A percentile compares a stretch with the other conserved stretches of the same genome.
Conservation (phyloP, 2,113 vertebrate species). For the Urocynchramus pylzowi region DNA sequence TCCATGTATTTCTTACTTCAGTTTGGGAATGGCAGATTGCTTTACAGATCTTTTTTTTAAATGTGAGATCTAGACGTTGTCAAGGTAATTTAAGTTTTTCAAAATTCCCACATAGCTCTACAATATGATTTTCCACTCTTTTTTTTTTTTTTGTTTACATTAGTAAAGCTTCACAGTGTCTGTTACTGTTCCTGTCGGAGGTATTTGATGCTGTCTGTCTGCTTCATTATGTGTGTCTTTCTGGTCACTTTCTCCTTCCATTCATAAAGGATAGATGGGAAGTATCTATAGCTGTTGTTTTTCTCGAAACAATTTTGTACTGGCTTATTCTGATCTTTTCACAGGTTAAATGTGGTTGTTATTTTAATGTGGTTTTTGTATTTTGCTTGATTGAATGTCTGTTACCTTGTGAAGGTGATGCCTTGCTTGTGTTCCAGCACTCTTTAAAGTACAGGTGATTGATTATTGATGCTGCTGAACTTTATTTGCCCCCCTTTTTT, state of each 20-base stretch:
- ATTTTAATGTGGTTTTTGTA: not conserved
- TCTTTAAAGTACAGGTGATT: not conserved
- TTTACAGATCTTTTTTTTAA: not conserved
- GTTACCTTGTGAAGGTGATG: not conserved
- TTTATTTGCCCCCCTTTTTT: not conserved
- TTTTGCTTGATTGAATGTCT: not conserved
- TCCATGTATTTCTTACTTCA: not conserved
- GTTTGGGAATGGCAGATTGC: not conserved
- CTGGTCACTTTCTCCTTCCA: not conserved
- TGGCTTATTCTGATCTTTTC: not conserved
- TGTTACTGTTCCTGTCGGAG: not conserved
- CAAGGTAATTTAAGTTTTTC: not conserved
- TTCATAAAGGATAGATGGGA: not conserved
- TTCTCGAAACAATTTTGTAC: not conserved
- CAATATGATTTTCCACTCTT: not conserved
- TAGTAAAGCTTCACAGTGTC: not conserved
- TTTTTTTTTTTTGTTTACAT: not conserved
- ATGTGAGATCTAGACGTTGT: fast-evolving
- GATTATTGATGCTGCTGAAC: not conserved
- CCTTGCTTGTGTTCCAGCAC: not conserved
- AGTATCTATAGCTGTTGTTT: not conserved
- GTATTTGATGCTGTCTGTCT: not conserved
- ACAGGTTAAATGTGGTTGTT: not conserved
- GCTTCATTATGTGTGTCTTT: not conserved
- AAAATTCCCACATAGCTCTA: fast-evolving